These are phyloP conservation scores for Cancer borealis DNA, from an alignment of 2,888 invertebrate species.

Conservation along the genomic window DNA sequence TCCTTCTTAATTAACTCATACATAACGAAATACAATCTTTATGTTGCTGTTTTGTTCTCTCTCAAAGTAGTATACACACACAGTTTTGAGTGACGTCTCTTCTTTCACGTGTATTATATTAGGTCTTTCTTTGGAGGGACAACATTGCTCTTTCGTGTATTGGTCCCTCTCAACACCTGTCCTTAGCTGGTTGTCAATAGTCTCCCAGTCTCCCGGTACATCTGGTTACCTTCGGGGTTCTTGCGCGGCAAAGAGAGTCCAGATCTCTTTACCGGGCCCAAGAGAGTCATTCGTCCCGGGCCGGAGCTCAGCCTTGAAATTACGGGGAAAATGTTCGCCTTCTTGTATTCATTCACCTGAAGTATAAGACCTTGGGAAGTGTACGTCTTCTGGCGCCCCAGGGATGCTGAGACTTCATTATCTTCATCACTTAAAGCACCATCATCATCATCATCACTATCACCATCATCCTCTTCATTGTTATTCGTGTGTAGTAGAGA, in stretches of 20 bases:
- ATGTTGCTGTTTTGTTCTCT: too few species aligned
- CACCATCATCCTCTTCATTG: not conserved
- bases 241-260: not conserved
- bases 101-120: not conserved
- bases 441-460: constrained; percentile 11
- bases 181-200: not conserved
- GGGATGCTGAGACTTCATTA: not conserved
- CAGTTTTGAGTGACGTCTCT: not conserved
- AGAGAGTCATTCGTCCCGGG: constrained; percentile 17
- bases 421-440: not conserved
- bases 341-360: constrained; percentile 35
- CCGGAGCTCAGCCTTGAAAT: constrained; percentile 44
- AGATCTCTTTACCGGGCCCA: not conserved
- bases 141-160: not conserved
- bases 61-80: too few species aligned
- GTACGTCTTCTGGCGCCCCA: not conserved
- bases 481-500: not conserved
- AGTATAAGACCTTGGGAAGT: not conserved
- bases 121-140: not conserved
- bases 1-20: too few species aligned
- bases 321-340: not conserved
- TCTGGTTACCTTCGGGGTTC: not conserved
- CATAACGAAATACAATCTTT: too few species aligned
- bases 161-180: not conserved
- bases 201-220: not conserved